Evolutionary conservation across 2,113 vertebrate genomes (phyloP), one percentile per base, ranked within the genome.

Genomic region (Periophthalmus modestus): DNA sequence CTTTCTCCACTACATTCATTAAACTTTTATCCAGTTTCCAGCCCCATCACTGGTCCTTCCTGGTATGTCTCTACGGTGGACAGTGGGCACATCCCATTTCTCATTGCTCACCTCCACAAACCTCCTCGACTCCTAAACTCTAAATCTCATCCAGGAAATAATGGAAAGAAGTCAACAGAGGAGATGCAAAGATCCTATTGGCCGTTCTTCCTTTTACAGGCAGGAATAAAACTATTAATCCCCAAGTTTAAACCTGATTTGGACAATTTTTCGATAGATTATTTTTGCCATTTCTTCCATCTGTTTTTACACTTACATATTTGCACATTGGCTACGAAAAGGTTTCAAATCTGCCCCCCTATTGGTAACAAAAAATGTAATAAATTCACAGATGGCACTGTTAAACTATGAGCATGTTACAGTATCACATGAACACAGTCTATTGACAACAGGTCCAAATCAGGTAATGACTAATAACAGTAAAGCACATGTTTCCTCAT

Each of bases 41-140:
- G 43, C 55, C 57, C 68, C 58, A 24, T 67, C 12, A 4, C 34
- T 48, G 48, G 39, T 65, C 7, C 39, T 19, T 68, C 7, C 39
- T 19, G 0, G 7, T 2, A 15, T 1, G n/a, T 68, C 62, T 52
- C 12, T 59, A n/a, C 13, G 57, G 23, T 59, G n/a, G 9, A n/a
- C 2, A 9, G 47, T 1, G 36, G 52, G 93, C 93, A 98, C 50
- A 18, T n/a, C 50, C 50, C 50, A n/a, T n/a, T 54, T 54, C 18
- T 55, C 52, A 21, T n/a, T 10, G 39, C 39, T 43, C 39, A 43
- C 39, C 39, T 43, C 39, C 39, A 2, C 7, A 43, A 43, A 43
- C 7, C 39, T 43, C 39, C 39, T 43, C 39, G 7, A 43, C 11
- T 43, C 39, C 52, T 16, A 16, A 52, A 16, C 50, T 52, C 15